These are phyloP conservation scores for Polyommatus iphigenia DNA, from an alignment of 2,888 invertebrate genomes.

Conservation along the genomic window DNA sequence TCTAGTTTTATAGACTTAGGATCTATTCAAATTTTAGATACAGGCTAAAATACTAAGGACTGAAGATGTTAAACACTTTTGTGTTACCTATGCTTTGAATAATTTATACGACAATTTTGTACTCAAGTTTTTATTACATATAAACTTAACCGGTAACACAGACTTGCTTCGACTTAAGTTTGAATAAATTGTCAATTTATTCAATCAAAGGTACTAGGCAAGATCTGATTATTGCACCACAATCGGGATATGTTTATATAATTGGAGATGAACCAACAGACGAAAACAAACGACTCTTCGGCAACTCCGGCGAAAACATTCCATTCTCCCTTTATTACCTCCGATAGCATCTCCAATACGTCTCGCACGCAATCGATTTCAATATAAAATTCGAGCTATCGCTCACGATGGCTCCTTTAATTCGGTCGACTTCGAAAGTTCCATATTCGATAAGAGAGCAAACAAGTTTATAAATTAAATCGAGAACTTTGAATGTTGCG, in stretches of 20 bases:
- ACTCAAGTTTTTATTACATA: no score
- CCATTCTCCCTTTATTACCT: constrained; percentile 6
- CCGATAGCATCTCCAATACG: constrained; percentile 6
- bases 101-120: no score
- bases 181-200: no score
- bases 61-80: neutral
- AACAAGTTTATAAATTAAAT: constrained; percentile 76
- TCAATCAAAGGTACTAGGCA: no score
- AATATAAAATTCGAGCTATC: constrained; percentile 29
- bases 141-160: no score
- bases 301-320: neutral
- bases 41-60: no score
- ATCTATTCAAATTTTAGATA: neutral
- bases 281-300: constrained; percentile 7
- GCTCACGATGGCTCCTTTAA: constrained; percentile 39
- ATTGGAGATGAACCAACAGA: neutral
- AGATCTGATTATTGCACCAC: neutral
- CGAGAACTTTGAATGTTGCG: constrained; percentile 64
- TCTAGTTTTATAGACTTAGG: neutral
- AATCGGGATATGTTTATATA: neutral
- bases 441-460: constrained; percentile 61
- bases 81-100: no score
- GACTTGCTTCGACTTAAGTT: no score
- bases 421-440: constrained; percentile 49
- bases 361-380: constrained; percentile 29